Evolutionary conservation across 2,888 invertebrate genomes (phyloP).

Genomic region (Yponomeuta plumbellus): DNA sequence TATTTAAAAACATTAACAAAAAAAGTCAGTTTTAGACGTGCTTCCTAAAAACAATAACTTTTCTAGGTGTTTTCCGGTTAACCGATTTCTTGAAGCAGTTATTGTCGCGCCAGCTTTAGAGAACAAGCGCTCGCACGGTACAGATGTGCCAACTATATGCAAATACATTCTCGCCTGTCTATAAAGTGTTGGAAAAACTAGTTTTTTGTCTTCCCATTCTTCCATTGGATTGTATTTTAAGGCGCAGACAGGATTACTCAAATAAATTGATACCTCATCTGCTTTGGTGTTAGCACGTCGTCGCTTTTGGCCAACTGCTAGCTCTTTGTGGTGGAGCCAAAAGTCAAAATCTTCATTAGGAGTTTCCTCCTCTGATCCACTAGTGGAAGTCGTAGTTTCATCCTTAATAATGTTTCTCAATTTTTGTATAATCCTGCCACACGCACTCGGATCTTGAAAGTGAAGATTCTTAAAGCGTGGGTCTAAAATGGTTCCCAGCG

Average conservation of each 20-base stretch:
- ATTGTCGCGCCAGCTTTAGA: slow-evolving; percentile 21
- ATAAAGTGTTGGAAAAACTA: slow-evolving; percentile 17
- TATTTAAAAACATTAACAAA: background rate
- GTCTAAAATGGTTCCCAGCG: slow-evolving; percentile 22
- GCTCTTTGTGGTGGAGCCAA: slow-evolving; percentile 23
- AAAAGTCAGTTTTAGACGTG: slow-evolving; percentile 9
- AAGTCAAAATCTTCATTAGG: slow-evolving; percentile 23
- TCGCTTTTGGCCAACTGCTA: slow-evolving; percentile 22
- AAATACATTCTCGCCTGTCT: slow-evolving; percentile 26
- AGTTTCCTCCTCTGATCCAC: slow-evolving; percentile 22
- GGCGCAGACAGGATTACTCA: slow-evolving; percentile 19
- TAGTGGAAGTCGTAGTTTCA: slow-evolving; percentile 5
- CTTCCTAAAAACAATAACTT: slow-evolving; percentile 17
- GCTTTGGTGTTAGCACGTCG: slow-evolving; percentile 19
- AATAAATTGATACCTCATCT: slow-evolving; percentile 21
- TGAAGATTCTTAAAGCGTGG: slow-evolving; percentile 24
- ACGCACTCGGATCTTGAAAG: slow-evolving; percentile 24
- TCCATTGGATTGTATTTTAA: slow-evolving; percentile 20
- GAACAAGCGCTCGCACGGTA: slow-evolving; percentile 14
- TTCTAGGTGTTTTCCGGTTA: slow-evolving; percentile 20
- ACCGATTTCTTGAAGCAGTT: slow-evolving; percentile 20
- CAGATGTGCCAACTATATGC: slow-evolving; percentile 15
- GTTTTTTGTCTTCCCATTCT: slow-evolving; percentile 20
- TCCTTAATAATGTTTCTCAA: slow-evolving; percentile 20
- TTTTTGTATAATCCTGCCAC: slow-evolving; percentile 29